Evolutionary conservation across 1,140 invertebrate genomes (phyloP), one percentile per base, ranked within the genome.

Genomic region (Bombus confusus): DNA sequence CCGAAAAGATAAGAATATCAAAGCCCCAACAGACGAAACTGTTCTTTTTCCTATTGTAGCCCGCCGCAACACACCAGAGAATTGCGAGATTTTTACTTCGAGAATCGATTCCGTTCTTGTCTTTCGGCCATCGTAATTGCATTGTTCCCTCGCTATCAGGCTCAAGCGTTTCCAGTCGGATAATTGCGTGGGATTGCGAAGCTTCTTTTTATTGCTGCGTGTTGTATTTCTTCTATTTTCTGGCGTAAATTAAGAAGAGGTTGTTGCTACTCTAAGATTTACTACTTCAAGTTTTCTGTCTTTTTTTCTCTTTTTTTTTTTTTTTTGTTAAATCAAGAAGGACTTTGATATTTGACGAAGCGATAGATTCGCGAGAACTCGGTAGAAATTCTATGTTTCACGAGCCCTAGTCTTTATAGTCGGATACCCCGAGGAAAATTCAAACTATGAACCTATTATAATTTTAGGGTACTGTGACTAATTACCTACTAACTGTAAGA

Each of bases 1-100:
- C 71, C 75, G 82, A 87, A 79, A 85, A 87, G 76, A 84, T 85
- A 87, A 87, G 82, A 87, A 87, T 87, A 87, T 87, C 86, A 87
- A 84, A 87, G 82, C 75, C 71, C 57, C 37, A 72, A 68, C 75
- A 74, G 75, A 85, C 86, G 66, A 31, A 76, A 76, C 78, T 76
- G 86, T 76, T 81, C 74, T 37, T 78, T 76, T 52, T 12, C 25
- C 47, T 31, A 77, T 87, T 85, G 83, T 85, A 62, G 28, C 39
- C 76, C 3, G 62, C 43, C 76, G 68, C 66, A 62, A 47, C 83
- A 71, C 83, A 80, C 83, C 76, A 47, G 52, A 57, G n/a, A 37
- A 37, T 57, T 18, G 72, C 28, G 31, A 34, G 22, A 43, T 52
- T 77, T 59, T 66, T n/a, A 18, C 3, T 57, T 34, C 69, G 31